Evolutionary conservation across 2,888 invertebrate genomes (phyloP).

Genomic region (Acronicta aceris): DNA sequence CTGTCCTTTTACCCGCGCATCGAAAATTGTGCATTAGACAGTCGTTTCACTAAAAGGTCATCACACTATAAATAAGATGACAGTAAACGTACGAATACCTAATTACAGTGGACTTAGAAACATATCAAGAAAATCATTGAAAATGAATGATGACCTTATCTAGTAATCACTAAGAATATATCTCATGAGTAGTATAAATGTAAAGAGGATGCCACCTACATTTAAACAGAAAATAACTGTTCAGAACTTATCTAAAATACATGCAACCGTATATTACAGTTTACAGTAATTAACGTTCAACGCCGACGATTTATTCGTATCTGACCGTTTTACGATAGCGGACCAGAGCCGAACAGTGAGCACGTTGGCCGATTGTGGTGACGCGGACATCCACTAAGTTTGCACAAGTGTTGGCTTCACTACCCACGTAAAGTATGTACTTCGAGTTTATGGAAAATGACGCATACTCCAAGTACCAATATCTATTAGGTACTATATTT

Average conservation of each 20-base stretch:
- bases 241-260: constrained; percentile 11
- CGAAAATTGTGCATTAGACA: too few species aligned
- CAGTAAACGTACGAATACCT: too few species aligned
- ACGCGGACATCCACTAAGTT: constrained; percentile 18
- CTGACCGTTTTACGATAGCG: constrained; percentile 30
- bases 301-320: constrained; percentile 14
- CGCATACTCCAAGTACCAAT: neutral
- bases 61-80: too few species aligned
- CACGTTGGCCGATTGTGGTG: constrained; percentile 7
- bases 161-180: neutral
- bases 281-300: constrained; percentile 22
- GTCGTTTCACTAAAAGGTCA: too few species aligned
- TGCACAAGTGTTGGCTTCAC: constrained; percentile 29
- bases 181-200: constrained; percentile 6
- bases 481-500: constrained; percentile 2
- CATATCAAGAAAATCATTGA: too few species aligned
- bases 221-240: constrained; percentile 20
- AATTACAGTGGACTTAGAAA: too few species aligned
- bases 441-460: constrained; percentile 11
- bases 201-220: constrained; percentile 6
- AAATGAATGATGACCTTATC: constrained; percentile 1
- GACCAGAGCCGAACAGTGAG: constrained; percentile 10
- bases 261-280: constrained; percentile 13
- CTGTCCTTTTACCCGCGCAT: too few species aligned
- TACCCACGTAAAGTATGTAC: constrained; percentile 17